Evolutionary conservation across 1,140 invertebrate genomes (phyloP).

Genomic region (Tetragonula clypearis): DNA sequence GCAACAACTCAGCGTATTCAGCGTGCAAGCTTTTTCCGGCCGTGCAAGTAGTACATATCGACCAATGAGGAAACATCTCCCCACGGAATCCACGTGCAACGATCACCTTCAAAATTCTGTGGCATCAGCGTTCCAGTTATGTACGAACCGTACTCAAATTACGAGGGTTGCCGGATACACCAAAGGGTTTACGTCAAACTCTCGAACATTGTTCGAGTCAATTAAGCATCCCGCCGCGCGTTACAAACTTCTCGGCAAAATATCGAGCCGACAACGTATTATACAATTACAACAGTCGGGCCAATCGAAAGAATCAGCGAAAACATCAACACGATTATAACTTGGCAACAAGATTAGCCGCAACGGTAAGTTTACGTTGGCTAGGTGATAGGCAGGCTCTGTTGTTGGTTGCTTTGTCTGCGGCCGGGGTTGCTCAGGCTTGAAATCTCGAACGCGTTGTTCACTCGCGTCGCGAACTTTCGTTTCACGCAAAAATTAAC

Average conservation of each 20-base stretch:
- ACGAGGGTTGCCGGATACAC: too few species aligned
- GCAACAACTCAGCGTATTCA: too few species aligned
- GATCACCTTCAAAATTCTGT: too few species aligned
- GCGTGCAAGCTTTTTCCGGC: too few species aligned
- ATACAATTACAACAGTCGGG: neutral
- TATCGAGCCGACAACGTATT: neutral
- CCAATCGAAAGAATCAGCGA: neutral
- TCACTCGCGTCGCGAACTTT: neutral
- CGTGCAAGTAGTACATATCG: neutral
- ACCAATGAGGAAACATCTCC: neutral
- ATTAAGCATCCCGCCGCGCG: neutral
- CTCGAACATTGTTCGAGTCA: neutral
- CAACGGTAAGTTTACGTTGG: neutral
- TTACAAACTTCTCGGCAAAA: neutral
- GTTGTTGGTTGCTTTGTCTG: neutral
- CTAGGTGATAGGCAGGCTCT: neutral
- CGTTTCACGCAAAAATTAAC: constrained; percentile 27
- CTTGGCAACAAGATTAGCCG: constrained; percentile 14
- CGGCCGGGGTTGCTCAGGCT: too few species aligned
- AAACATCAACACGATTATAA: constrained; percentile 22
- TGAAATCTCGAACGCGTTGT: neutral
- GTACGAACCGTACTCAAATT: too few species aligned
- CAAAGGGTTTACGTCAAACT: neutral
- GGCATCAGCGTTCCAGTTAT: too few species aligned
- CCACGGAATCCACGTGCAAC: neutral